Base-by-base conservation (phyloP, 2,888 invertebrate species). In the Parnassius smintheus region DNA sequence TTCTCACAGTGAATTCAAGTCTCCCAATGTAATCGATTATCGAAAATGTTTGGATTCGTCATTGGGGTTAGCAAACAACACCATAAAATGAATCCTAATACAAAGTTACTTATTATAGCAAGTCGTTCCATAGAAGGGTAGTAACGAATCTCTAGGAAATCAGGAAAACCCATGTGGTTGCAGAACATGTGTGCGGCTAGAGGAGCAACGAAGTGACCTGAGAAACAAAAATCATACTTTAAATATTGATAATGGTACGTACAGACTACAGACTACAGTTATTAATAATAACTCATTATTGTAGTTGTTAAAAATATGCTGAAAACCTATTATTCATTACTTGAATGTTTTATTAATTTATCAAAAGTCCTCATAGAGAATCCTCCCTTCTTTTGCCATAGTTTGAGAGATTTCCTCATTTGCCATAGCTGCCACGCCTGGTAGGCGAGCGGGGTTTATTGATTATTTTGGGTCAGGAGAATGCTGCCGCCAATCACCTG, bases 151-250 rank as follows among this genome's bases (percentile, higher is more conserved):
- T 89, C 97, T 2, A 93, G 92, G 68, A 98, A 93, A 82, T 98
- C 96, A 0, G 98, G 98, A 78, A 98, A 96, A 9, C 98, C 98
- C 97, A 99, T 98, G 85, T 97, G 96, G 85, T 99, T 99, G 86
- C 99, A 99, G 84, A 98, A 98, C 45, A 97, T 96, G 84, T 99
- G 99, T 1, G 96, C 98, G 13, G 97, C 85, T 72, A 98, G 94
- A 2, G 98, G 96, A 1, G 98, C 97, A 18, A 95, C 92, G 73
- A 98, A 94, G 83, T 98, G 98, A 48, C 98, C 98, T 94, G 90
- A 41, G 88, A 87, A 45, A 53, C 3, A 60, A 65, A 66, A 57
- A 62, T 11, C 51, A 51, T 45, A 9, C 4, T 13, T 22, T 48
- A 51, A 41, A 7, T n/a, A n/a, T 35, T 35, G 35, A 7, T 35